Evolutionary conservation across 2,888 invertebrate species (phyloP).

Genomic region (Meteorus colon): DNA sequence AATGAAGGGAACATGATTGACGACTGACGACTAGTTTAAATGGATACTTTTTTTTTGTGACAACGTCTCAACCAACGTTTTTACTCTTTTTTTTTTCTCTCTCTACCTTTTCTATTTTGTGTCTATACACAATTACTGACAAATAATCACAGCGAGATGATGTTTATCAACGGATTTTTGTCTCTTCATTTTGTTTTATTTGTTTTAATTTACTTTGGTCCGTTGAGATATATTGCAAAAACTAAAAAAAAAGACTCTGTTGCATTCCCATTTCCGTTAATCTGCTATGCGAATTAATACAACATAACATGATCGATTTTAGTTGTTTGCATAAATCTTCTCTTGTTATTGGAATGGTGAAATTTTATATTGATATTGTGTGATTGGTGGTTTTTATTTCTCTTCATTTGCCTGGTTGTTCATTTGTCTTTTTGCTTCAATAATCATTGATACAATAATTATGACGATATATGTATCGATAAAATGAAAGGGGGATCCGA

Average conservation of each 20-base stretch:
- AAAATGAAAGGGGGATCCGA: conserved; percentile 41
- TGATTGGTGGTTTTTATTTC: not conserved
- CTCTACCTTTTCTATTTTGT: not conserved
- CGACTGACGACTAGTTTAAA: conserved; percentile 45
- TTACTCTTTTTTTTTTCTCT: not conserved
- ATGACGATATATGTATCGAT: conserved; percentile 42
- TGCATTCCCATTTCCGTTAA: no score
- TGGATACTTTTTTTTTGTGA: conserved; percentile 40
- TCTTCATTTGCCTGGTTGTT: no score
- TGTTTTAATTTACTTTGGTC: conserved; percentile 20
- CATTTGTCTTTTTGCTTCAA: conserved; percentile 19
- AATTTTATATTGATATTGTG: not conserved
- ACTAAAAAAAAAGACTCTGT: not conserved
- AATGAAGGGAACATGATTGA: not conserved
- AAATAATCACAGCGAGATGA: conserved; percentile 45
- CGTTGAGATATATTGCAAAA: conserved; percentile 25
- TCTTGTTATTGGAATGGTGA: conserved; percentile 3
- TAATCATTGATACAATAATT: conserved; percentile 54
- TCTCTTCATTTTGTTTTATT: conserved; percentile 9
- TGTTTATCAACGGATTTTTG: conserved; percentile 4
- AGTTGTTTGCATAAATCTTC: not conserved
- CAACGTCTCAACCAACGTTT: conserved; percentile 24
- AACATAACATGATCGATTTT: not conserved
- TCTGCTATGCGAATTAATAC: no score
- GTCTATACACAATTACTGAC: conserved; percentile 37